These are phyloP conservation scores for Uria lomvia DNA, from an alignment of 2,113 vertebrate genomes.

Conservation along the genomic window DNA sequence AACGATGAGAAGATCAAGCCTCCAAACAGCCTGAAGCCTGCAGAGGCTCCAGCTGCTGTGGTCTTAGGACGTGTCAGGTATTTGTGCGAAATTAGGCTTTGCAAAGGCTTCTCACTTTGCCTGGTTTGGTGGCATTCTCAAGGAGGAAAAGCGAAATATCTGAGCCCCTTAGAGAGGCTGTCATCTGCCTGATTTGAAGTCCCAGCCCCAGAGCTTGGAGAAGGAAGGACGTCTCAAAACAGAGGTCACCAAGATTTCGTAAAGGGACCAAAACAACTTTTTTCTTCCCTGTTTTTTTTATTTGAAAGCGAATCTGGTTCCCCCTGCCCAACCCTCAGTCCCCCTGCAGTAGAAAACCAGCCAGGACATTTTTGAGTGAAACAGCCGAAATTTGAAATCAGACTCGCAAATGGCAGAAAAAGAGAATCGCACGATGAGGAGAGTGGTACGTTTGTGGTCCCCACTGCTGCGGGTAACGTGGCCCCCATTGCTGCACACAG, in stretches of 20 bases:
- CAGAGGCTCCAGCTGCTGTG: not conserved
- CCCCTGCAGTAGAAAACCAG: not conserved
- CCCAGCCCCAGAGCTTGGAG: not conserved
- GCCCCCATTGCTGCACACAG: accelerated
- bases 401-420: not conserved
- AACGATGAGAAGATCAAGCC: accelerated
- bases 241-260: not conserved
- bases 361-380: not conserved
- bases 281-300: not conserved
- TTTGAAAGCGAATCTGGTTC: not conserved
- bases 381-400: not conserved
- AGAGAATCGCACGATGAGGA: not conserved
- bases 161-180: not conserved
- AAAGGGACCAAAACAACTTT: not conserved
- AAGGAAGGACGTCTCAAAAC: not conserved
- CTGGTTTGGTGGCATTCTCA: not conserved
- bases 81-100: not conserved
- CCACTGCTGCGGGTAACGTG: not conserved
- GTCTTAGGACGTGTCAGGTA: not conserved
- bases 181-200: not conserved
- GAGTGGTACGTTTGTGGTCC: accelerated
- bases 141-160: not conserved
- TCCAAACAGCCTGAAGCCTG: not conserved
- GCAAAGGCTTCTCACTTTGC: not conserved
- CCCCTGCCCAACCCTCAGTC: not conserved